Base-by-base conservation (phyloP, 1,140 invertebrate genomes). In the Euura lappo region DNA sequence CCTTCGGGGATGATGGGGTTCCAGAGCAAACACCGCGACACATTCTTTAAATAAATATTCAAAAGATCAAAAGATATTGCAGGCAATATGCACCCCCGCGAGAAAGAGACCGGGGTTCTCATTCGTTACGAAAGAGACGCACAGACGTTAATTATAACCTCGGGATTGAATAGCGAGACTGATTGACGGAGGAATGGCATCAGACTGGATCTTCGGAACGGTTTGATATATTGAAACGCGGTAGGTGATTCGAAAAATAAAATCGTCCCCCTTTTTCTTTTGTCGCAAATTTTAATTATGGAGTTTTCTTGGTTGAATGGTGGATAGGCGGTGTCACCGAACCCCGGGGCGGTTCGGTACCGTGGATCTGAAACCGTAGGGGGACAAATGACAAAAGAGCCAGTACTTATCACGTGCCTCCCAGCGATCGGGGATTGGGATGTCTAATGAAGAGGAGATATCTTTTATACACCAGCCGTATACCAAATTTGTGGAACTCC, bases 1-100 rank as follows among this genome's bases (percentile, higher is more conserved):
- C 47, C 43, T 6, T 60, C 13, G 70, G 46, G 45, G 7, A 69
- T 65, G 28, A 68, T 42, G 78, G 71, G 78, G 79, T 76, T 77
- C 75, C 77, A 79, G 73, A 80, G 76, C 79, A 80, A 80, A 81
- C 79, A 81, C 75, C 78, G 74, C 77, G 73, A 79, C 77, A 80
- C 78, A 80, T 81, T 81, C 77, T 80, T 81, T 81, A 80, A 81
- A 80, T 77, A 81, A 79, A 81, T 81, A 79, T 74, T 72, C 73
- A 68, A 44, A 71, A 79, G 80, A 81, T 81, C 78, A 80, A 81
- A 60, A 81, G 76, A 71, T 73, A 68, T 13, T 3, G 45, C 10
- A 11, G 28, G 51, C 3, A 45, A 43, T 11, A 10, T 10, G n/a
- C 45, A 47, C 46, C 69, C 44, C 69, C 13, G 28, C 28, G 8